phyloP scores from a whole-genome alignment of 2,797 vertebrate genomes.

The Kryptopterus vitreolus region DNA sequence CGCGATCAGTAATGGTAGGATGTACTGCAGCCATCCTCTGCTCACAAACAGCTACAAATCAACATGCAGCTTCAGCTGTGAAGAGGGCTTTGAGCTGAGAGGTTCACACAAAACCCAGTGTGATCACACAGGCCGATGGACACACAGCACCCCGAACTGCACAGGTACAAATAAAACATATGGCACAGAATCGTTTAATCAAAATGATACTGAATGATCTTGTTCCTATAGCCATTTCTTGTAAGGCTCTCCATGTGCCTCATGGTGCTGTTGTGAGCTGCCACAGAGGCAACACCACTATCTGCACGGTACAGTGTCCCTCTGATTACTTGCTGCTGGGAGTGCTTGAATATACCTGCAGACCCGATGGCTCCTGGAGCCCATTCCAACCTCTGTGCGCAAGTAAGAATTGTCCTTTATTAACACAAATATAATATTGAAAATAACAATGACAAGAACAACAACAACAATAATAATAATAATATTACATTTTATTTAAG shows the following conservation, averaged over 20 bases:
- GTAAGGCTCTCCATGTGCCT: constrained; percentile 33
- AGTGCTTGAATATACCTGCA: constrained; percentile 26
- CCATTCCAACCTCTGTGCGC: constrained; percentile 45
- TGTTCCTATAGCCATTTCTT: constrained; percentile 2
- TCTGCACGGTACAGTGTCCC: constrained; percentile 44
- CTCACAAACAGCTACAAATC: no score
- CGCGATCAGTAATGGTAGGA: constrained; percentile 52
- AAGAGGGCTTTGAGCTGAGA: no score
- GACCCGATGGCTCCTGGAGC: constrained; percentile 33
- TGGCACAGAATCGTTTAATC: background rate
- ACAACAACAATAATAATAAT: no score
- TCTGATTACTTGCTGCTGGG: constrained; percentile 45
- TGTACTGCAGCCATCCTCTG: constrained; percentile 41
- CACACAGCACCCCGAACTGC: constrained; percentile 68
- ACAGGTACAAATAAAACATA: constrained; percentile 63
- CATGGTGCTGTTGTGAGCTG: constrained; percentile 41
- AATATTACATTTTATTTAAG: no score
- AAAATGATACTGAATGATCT: background rate
- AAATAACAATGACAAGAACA: no score
- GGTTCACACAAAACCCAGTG: constrained; percentile 58
- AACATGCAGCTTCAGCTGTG: no score
- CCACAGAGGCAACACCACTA: constrained; percentile 5
- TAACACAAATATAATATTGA: background rate
- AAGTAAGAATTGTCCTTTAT: constrained; percentile 28
- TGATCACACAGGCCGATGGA: constrained; percentile 73